Percentiles rank a stretch among this genome's conserved stretches.
Conservation (phyloP, 2,113 vertebrate genomes). For the Dipodomys merriami region DNA sequence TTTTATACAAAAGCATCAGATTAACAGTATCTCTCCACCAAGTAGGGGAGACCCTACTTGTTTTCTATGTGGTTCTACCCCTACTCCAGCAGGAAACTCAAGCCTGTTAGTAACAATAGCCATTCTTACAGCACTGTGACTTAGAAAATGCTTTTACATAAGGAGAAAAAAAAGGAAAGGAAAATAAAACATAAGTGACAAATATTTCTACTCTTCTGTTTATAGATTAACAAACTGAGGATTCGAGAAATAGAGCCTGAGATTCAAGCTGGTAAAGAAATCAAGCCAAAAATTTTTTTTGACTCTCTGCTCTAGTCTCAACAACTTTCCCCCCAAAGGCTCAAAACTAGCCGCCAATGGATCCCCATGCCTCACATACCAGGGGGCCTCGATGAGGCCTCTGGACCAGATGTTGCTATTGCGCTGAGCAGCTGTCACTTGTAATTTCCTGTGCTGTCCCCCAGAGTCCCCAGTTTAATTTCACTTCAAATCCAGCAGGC, state of each 20-base stretch:
- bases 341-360: neutral
- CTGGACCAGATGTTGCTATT: constrained; percentile 55
- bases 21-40: neutral
- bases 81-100: constrained; percentile 15
- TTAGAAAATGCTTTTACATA: constrained; percentile 29
- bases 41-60: neutral
- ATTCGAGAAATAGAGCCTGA: neutral
- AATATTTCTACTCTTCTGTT: neutral
- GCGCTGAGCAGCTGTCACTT: constrained; percentile 54
- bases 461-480: constrained; percentile 57
- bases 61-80: neutral
- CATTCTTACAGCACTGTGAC: neutral
- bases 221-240: neutral
- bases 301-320: neutral
- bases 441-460: constrained; percentile 67
- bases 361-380: neutral
- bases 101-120: neutral
- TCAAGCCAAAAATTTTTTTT: neutral
- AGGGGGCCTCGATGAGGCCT: neutral
- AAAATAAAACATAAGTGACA: neutral
- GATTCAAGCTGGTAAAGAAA: neutral
- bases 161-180: neutral
- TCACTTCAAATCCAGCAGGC: constrained; percentile 64
- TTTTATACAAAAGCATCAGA: neutral
- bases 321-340: neutral